phyloP scores from a whole-genome alignment of 2,797 vertebrate species.

The Mareca penelope region DNA sequence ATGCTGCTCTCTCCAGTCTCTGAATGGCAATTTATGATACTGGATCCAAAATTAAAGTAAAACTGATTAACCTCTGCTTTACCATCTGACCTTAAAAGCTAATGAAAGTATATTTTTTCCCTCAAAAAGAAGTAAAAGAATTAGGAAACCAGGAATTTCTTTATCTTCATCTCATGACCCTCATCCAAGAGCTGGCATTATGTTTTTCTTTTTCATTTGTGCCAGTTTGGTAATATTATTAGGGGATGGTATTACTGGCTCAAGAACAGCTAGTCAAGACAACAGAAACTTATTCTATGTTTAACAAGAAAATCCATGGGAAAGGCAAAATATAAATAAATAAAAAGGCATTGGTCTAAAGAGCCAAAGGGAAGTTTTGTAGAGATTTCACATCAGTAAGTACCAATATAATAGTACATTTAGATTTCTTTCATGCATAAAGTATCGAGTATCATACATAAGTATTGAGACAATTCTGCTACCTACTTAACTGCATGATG shows the following conservation, averaged over 20 bases:
- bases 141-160: slow-evolving; percentile 39
- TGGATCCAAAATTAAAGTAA: slow-evolving; percentile 20
- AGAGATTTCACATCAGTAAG: background rate
- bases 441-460: background rate
- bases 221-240: slow-evolving; percentile 21
- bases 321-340: fast-evolving
- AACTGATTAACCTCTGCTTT: slow-evolving; percentile 51
- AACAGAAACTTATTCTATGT: background rate
- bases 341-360: background rate
- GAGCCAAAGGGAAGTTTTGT: background rate
- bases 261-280: background rate
- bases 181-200: slow-evolving; percentile 21
- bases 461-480: background rate
- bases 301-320: background rate
- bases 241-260: background rate
- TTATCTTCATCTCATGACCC: slow-evolving; percentile 43
- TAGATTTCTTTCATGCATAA: background rate
- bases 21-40: background rate
- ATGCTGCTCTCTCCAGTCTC: background rate
- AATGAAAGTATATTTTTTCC: slow-evolving; percentile 33
- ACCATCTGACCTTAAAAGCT: slow-evolving; percentile 36
- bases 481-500: background rate
- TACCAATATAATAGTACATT: fast-evolving
- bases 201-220: background rate
- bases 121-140: slow-evolving; percentile 12